A percentile compares a stretch with the other conserved stretches of the same genome.
These are phyloP conservation scores for Pocillopora meandrina DNA, from an alignment of 92 coral and sea anemone genomes.

Conservation along the genomic window DNA sequence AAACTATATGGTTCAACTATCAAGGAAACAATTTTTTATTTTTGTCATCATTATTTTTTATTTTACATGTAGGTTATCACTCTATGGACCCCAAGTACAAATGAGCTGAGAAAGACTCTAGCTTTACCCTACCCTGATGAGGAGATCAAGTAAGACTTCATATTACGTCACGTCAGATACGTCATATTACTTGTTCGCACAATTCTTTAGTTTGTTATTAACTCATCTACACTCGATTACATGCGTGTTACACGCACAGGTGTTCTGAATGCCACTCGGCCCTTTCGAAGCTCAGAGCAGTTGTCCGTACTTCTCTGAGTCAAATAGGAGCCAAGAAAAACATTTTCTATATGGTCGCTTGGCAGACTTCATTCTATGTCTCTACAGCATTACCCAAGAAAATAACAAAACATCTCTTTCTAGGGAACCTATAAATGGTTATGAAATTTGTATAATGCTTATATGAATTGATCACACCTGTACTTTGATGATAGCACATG, in stretches of 20 bases:
- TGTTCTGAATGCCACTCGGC: conserved; percentile 19
- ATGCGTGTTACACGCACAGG: no score
- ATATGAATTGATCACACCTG: no score
- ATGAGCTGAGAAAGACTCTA: conserved; percentile 77
- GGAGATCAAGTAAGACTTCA: conserved; percentile 63
- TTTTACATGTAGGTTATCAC: conserved; percentile 69
- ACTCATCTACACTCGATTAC: no score
- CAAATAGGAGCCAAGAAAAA: conserved; percentile 65
- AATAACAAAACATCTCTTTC: conserved; percentile 29
- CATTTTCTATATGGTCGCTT: conserved; percentile 58
- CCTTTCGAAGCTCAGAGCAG: conserved; percentile 63
- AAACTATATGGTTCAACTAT: no score
- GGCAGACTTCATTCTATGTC: conserved; percentile 19
- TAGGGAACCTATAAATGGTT: no score
- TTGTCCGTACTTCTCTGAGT: conserved; percentile 48
- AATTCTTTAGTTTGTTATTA: no score
- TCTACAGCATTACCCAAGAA: conserved; percentile 73
- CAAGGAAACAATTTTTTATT: no score
- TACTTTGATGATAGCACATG: no score
- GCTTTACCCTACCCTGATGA: conserved; percentile 79
- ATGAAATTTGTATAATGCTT: no score
- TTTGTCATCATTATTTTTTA: neutral
- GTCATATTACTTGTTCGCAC: neutral
- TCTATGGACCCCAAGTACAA: conserved; percentile 85
- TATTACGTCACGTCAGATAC: neutral